Percentiles rank a stretch among this genome's conserved stretches.
Conservation (phyloP, 92 coral and sea anemone genomes). For the Actinernus sp. region DNA sequence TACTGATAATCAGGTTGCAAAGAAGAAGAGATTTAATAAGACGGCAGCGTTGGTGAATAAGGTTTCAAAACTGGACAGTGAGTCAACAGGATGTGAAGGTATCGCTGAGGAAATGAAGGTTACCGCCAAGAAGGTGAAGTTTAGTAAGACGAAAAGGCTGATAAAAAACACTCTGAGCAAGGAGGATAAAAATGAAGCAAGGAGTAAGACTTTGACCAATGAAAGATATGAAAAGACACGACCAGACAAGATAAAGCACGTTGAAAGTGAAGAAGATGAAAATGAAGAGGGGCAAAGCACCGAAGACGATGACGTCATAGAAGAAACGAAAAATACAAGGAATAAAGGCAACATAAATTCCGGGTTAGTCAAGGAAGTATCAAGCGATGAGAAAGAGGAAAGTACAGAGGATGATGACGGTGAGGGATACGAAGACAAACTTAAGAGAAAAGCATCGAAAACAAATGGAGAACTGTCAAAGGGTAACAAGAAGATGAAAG, state of each 20-base stretch:
- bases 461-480: slow-evolving; percentile 4
- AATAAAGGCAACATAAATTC: not conserved
- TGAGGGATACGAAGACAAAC: slow-evolving; percentile 7
- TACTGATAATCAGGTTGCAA: too few relatives aligned
- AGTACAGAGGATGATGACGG: slow-evolving; percentile 1
- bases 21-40: slow-evolving; percentile 3
- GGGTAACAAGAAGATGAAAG: slow-evolving; percentile 4
- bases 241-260: not conserved
- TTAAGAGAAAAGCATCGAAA: slow-evolving; percentile 28
- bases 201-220: not conserved
- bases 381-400: not conserved
- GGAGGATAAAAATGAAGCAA: not conserved
- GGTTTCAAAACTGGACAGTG: too few relatives aligned
- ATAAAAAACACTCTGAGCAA: not conserved
- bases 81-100: too few relatives aligned
- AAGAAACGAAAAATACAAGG: not conserved
- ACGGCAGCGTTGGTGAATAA: not conserved
- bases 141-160: not conserved
- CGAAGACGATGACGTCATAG: not conserved
- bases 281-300: slow-evolving; percentile 3
- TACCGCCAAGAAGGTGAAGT: not conserved
- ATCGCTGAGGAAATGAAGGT: too few relatives aligned
- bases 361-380: not conserved
- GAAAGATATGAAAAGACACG: not conserved
- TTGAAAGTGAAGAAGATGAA: slow-evolving; percentile 19